Conservation (phyloP, 2,113 vertebrate species). For the Chamaea fasciata region DNA sequence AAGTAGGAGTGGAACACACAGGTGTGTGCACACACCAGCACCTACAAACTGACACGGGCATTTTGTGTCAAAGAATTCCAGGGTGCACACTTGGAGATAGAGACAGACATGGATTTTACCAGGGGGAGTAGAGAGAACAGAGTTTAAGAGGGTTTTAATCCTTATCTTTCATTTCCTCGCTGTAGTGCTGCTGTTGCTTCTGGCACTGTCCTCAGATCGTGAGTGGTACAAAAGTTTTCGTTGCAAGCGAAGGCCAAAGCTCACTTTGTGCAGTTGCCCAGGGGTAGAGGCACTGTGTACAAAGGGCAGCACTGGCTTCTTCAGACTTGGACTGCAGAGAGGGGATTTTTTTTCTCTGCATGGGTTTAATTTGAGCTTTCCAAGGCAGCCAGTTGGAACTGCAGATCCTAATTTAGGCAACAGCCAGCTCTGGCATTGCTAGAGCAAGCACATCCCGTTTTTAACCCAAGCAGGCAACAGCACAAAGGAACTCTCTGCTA, state of each 20-base stretch:
- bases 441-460: neutral
- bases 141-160: neutral
- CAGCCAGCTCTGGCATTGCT: neutral
- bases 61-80: fast-evolving
- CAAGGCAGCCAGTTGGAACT: neutral
- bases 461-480: neutral
- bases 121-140: neutral
- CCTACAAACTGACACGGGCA: neutral
- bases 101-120: neutral
- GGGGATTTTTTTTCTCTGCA: neutral
- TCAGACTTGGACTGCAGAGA: fast-evolving
- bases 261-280: neutral
- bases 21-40: neutral
- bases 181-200: neutral
- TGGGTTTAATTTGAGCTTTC: neutral
- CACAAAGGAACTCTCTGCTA: neutral
- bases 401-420: neutral
- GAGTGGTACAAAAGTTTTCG: neutral
- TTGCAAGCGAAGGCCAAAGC: neutral
- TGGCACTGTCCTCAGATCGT: neutral
- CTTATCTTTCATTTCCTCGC: neutral
- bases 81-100: neutral
- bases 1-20: neutral
- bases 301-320: neutral
- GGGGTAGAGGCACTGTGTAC: fast-evolving